phyloP scores from a whole-genome alignment of 2,113 vertebrate species.

The Beaufortia kweichowensis region DNA sequence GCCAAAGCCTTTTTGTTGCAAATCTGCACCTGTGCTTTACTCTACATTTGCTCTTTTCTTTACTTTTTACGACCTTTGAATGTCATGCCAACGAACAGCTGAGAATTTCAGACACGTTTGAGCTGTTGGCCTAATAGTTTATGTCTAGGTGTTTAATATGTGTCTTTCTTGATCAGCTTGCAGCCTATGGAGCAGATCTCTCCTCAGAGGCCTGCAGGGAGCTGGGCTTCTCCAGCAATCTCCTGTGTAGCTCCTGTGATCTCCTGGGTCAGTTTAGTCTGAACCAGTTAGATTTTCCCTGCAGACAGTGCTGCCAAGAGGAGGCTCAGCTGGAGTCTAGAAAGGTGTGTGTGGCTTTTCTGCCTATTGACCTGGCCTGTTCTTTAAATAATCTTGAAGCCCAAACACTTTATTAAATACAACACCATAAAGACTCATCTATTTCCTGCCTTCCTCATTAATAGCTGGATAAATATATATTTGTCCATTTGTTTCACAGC shows the following conservation, averaged over 20 bases:
- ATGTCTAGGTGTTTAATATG: neutral
- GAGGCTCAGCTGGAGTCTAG: conserved; percentile 89
- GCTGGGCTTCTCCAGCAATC: conserved; percentile 95
- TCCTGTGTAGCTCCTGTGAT: conserved; percentile 95
- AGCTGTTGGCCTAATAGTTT: neutral
- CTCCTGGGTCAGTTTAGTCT: conserved; percentile 92
- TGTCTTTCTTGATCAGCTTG: conserved; percentile 70
- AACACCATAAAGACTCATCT: neutral
- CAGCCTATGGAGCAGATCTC: conserved; percentile 80
- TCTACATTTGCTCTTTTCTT: neutral
- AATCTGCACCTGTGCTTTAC: conserved; percentile 10
- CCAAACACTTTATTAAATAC: neutral
- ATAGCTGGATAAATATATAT: too few species aligned
- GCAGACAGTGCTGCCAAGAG: conserved; percentile 93
- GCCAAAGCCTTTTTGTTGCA: neutral
- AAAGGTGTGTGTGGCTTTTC: conserved; percentile 76
- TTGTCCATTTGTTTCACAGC: conserved; percentile 70
- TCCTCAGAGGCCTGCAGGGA: conserved; percentile 94
- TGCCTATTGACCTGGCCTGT: too few species aligned
- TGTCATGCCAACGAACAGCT: conserved; percentile 3
- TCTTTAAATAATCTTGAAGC: neutral
- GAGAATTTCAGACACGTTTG: neutral
- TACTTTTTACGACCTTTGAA: neutral
- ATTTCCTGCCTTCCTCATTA: too few species aligned
- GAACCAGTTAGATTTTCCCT: conserved; percentile 81